Conservation (phyloP, 2,888 invertebrate genomes). For the Lasioglossum villosulum region DNA sequence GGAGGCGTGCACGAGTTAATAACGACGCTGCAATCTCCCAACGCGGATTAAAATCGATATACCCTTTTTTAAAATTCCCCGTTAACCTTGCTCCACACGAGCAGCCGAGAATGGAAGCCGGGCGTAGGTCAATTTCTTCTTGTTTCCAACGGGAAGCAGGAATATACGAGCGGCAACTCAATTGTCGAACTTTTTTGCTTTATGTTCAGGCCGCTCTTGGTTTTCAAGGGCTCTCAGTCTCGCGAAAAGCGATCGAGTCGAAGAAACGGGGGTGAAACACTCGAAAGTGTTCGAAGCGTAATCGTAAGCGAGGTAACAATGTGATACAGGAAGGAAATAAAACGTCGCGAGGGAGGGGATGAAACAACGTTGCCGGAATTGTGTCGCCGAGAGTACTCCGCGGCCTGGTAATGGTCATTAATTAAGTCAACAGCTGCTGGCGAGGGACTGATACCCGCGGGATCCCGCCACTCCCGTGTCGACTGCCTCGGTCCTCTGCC, state of each 20-base stretch:
- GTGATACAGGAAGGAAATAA: background rate
- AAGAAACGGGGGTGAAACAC: background rate
- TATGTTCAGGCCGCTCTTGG: background rate
- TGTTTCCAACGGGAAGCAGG: background rate
- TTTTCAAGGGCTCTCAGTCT: background rate
- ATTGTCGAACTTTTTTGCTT: background rate
- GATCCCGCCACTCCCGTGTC: conserved; percentile 22
- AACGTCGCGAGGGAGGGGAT: background rate
- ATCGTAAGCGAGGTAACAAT: background rate
- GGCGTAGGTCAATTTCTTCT: conserved; percentile 12
- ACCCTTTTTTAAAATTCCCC: conserved; percentile 9
- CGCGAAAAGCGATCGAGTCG: background rate
- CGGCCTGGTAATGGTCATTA: conserved; percentile 46
- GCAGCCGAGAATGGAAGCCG: conserved; percentile 4
- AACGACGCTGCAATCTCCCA: conserved; percentile 5
- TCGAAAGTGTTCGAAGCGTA: background rate
- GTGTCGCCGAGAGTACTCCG: conserved; percentile 19
- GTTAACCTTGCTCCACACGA: conserved; percentile 24
- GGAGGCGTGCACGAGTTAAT: background rate
- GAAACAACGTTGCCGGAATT: conserved; percentile 21
- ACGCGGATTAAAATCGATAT: conserved; percentile 4
- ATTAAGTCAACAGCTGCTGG: conserved; percentile 59
- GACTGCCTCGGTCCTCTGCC: background rate
- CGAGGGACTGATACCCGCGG: conserved; percentile 21
- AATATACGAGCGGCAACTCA: background rate